phyloP scores from a whole-genome alignment of 2,797 vertebrate genomes.

The Podarcis lilfordi region DNA sequence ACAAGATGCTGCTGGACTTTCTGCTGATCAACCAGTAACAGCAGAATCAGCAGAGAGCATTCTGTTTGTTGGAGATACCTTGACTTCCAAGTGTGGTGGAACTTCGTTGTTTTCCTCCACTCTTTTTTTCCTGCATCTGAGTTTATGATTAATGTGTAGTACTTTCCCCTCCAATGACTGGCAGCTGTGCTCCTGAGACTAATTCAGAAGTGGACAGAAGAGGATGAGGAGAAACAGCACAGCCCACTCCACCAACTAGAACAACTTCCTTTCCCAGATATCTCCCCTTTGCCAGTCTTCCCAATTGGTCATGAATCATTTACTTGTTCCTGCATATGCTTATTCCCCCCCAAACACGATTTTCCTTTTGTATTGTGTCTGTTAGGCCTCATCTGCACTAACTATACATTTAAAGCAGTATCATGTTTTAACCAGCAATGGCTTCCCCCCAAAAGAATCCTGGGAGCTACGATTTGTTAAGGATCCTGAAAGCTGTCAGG shows the following conservation, averaged over 20 bases:
- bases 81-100: neutral
- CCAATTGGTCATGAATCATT: neutral
- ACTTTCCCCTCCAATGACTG: too few relatives aligned
- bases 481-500: too few relatives aligned
- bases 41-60: neutral
- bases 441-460: too few relatives aligned
- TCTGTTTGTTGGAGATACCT: neutral
- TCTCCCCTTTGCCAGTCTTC: neutral
- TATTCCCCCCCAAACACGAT: neutral
- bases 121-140: neutral
- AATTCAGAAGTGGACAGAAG: neutral
- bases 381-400: neutral
- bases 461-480: too few relatives aligned
- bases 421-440: too few relatives aligned
- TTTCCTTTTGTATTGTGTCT: neutral
- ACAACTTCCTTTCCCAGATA: neutral
- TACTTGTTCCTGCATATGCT: neutral
- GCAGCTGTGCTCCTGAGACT: neutral
- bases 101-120: neutral
- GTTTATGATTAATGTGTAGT: neutral
- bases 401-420: too few relatives aligned
- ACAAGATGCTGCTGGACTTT: neutral
- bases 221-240: neutral
- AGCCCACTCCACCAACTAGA: neutral
- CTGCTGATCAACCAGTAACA: neutral